Conservation (phyloP, 2,113 vertebrate genomes). For the Bostrychus sinensis region DNA sequence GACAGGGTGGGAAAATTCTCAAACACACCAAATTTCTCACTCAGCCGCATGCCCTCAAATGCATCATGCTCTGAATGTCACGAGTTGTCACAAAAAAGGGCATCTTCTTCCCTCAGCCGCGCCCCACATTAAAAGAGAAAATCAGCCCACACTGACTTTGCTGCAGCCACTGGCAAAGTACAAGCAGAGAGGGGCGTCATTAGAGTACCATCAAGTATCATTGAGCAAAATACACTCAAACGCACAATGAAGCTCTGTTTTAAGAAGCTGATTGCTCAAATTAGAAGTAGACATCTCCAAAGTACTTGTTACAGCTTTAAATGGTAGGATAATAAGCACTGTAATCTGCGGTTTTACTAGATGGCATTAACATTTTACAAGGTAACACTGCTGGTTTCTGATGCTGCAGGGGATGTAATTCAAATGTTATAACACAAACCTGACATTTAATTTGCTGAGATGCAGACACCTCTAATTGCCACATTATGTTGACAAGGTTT, state of each 20-base stretch:
- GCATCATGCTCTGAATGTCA: slow-evolving; percentile 62
- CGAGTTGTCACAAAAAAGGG: slow-evolving; percentile 56
- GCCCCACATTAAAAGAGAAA: background rate
- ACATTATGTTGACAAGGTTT: slow-evolving; percentile 52
- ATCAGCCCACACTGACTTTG: background rate
- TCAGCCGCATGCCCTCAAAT: slow-evolving; percentile 41
- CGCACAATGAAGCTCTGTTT: slow-evolving; percentile 11
- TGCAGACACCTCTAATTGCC: slow-evolving; percentile 44
- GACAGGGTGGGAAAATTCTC: slow-evolving; percentile 66
- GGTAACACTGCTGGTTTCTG: slow-evolving; percentile 44
- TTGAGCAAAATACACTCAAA: slow-evolving; percentile 22
- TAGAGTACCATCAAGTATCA: slow-evolving; percentile 18
- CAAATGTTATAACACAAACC: slow-evolving; percentile 18
- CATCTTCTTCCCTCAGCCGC: slow-evolving; percentile 28
- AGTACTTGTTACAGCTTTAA: slow-evolving; percentile 23
- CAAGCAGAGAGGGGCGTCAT: background rate
- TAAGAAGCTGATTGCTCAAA: background rate
- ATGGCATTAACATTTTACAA: slow-evolving; percentile 49
- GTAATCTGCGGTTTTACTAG: slow-evolving; percentile 54
- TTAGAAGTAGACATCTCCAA: slow-evolving; percentile 12
- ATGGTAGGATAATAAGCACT: slow-evolving; percentile 29
- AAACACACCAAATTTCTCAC: slow-evolving; percentile 50
- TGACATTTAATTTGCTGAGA: slow-evolving; percentile 60
- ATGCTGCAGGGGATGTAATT: slow-evolving; percentile 49
- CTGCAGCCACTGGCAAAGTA: slow-evolving; percentile 11